A percentile compares a stretch with the other conserved stretches of the same genome.
These are phyloP conservation scores for Trogon surrucura DNA, from an alignment of 2,113 vertebrate genomes.

Conservation along the genomic window DNA sequence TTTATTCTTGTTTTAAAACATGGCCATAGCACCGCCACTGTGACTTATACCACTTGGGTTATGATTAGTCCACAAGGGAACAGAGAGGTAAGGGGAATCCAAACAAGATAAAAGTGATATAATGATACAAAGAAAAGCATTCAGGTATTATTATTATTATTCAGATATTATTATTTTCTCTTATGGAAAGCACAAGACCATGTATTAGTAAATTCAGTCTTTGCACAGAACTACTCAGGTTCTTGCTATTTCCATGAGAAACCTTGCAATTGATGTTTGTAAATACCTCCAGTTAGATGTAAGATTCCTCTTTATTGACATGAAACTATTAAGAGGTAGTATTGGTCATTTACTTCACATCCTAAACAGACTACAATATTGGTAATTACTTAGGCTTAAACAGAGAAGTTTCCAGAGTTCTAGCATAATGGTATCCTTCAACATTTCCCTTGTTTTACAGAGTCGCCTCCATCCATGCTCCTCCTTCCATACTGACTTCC, in stretches of 20 bases:
- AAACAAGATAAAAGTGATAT: neutral
- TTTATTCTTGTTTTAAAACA: neutral
- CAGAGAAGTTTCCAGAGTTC: neutral
- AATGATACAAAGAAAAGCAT: neutral
- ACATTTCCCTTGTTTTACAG: neutral
- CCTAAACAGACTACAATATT: neutral
- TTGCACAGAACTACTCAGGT: neutral
- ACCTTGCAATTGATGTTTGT: accelerated
- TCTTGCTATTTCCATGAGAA: neutral
- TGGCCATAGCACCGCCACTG: neutral
- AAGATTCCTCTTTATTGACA: neutral
- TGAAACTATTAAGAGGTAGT: neutral
- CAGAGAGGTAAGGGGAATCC: neutral
- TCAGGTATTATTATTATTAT: neutral
- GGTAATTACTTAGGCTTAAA: neutral
- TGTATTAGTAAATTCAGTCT: neutral
- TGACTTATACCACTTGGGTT: neutral
- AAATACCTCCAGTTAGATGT: neutral
- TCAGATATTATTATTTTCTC: neutral
- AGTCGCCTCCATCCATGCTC: neutral
- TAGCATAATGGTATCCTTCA: neutral
- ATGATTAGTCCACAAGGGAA: neutral
- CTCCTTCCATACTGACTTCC: neutral
- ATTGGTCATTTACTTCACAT: neutral
- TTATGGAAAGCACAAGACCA: neutral